Evolutionary conservation across 2,113 vertebrate genomes (phyloP).

Genomic region (Nothocercus julius): DNA sequence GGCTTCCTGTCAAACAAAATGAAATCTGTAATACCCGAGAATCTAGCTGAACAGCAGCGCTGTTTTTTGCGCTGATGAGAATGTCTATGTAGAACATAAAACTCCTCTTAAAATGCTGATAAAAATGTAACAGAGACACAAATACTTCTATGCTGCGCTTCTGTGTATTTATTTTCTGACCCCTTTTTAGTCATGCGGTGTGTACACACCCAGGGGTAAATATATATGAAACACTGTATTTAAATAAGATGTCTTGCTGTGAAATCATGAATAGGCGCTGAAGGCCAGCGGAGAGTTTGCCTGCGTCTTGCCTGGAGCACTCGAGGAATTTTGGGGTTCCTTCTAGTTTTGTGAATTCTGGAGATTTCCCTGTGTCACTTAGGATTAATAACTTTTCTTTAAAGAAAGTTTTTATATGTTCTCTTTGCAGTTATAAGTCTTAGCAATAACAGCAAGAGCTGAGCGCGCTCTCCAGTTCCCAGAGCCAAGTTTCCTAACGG

Average conservation of each 20-base stretch:
- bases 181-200: neutral
- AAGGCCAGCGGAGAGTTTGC: neutral
- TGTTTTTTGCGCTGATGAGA: neutral
- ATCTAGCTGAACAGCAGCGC: neutral
- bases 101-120: neutral
- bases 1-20: neutral
- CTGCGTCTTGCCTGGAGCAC: neutral
- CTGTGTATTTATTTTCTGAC: neutral
- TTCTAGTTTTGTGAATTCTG: neutral
- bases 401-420: neutral
- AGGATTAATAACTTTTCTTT: neutral
- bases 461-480: neutral
- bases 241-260: neutral
- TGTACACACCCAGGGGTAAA: neutral
- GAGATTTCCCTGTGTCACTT: neutral
- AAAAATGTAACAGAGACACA: neutral
- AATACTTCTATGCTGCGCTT: neutral
- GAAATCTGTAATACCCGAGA: neutral
- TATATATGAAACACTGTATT: neutral
- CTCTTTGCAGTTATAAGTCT: neutral
- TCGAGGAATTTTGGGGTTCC: neutral
- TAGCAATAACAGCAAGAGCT: neutral
- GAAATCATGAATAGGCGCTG: neutral
- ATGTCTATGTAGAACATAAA: accelerated
- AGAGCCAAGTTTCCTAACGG: neutral